phyloP scores from a whole-genome alignment of 2,113 vertebrate species.

The Sitta europaea region DNA sequence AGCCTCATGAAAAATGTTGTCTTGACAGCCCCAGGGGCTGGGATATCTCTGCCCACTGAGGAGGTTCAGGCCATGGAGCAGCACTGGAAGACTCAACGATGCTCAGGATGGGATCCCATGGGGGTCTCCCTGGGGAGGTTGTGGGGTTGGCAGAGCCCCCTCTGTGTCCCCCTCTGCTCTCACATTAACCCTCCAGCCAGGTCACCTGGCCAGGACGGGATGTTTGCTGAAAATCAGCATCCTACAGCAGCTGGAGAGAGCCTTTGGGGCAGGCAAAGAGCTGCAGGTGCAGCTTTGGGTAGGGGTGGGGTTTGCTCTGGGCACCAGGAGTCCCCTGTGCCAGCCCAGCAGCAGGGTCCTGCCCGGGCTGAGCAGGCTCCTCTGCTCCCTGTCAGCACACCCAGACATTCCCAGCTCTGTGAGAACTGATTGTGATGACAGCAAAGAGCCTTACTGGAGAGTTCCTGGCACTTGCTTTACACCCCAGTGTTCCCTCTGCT shows the following conservation, averaged over 20 bases:
- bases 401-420: not conserved
- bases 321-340: no score
- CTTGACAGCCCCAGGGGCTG: conserved; percentile 24
- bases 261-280: not conserved
- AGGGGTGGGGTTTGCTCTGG: not conserved
- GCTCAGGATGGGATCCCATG: not conserved
- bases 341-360: no score
- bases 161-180: not conserved
- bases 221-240: not conserved
- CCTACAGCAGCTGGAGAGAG: not conserved
- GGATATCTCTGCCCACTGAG: not conserved
- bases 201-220: no score
- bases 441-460: not conserved
- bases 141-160: not conserved
- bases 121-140: not conserved
- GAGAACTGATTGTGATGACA: not conserved
- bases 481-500: not conserved
- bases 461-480: not conserved
- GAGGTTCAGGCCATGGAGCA: not conserved
- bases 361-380: not conserved
- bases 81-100: not conserved
- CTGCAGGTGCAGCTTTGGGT: not conserved
- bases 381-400: not conserved
- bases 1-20: conserved; percentile 34
- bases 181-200: not conserved